Base-by-base conservation (phyloP, 2,113 vertebrate species). In the Equus quagga region DNA sequence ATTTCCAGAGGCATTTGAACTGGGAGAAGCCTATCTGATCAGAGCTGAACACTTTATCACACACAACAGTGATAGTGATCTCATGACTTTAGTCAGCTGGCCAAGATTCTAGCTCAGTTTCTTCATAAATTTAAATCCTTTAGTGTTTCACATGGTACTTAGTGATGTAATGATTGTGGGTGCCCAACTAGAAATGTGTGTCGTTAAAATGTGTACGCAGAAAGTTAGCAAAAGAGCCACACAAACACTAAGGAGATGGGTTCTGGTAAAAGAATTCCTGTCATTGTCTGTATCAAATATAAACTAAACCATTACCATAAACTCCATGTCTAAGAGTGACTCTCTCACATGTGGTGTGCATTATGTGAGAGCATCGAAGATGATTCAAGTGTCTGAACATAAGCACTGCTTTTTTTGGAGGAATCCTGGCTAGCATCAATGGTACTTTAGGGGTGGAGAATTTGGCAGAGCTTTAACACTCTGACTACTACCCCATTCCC, bases 391-490 rank as follows among this genome's bases (percentile, higher is more conserved):
- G 96, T 76, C 96, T 98, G 98, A 97, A 98, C 79, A 89, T 94
- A 97, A 97, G 73, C 96, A 70, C 6, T 15, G 3, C 8, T 1
- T 31, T 46, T 17, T n/a, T 15, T 94, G 98, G 1, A 96, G 67
- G 97, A 93, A 93, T 97, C 96, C 96, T 98, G 97, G 96, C 96
- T 97, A 94, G 36, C 87, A 93, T 91, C 97, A 97, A 89, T 95
- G 95, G 92, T 93, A 73, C 88, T 96, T 98, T n/a, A 78, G n/a
- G 58, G 73, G 64, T 17, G 51, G 54, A 95, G 82, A 92, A 67
- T 93, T 19, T 85, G 76, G 41, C 60, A 82, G 44, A 44, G 17
- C 44, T 69, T 85, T 72, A 54, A 44, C 28, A 86, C 49, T 86
- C n/a, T 26, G 18, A 73, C 28, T 23, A 64, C n/a, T 60, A 87